Conservation (phyloP, 2,888 invertebrate species). For the Polydrusus tereticollis region DNA sequence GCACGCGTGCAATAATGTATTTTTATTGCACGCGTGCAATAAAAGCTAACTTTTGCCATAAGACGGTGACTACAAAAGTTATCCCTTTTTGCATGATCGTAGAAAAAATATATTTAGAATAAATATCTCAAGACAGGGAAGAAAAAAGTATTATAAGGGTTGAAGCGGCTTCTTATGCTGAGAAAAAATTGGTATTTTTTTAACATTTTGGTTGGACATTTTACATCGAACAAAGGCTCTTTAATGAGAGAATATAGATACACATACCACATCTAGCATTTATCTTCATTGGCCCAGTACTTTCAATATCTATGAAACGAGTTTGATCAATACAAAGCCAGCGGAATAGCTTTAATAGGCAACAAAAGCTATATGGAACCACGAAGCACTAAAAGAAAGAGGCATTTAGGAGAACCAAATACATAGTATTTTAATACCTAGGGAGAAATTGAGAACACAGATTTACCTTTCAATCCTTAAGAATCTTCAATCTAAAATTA, state of each 20-base stretch:
- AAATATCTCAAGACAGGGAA: no score
- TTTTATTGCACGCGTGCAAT: no score
- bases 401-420: no score
- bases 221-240: neutral
- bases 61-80: no score
- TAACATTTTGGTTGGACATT: neutral
- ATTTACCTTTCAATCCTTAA: constrained; percentile 6
- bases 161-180: no score
- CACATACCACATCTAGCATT: neutral
- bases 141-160: no score
- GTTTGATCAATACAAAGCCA: neutral
- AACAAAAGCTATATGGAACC: neutral
- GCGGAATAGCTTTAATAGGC: neutral
- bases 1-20: no score
- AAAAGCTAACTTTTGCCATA: no score
- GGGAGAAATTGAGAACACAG: constrained; percentile 8
- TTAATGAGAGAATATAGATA: neutral
- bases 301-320: neutral
- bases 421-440: neutral
- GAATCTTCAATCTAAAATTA: neutral
- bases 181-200: no score
- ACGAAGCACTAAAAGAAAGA: no score
- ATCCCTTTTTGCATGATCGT: no score
- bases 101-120: no score
- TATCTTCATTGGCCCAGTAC: neutral